Evolutionary conservation across 2,888 invertebrate species (phyloP).

Genomic region (Epiblema foenella): DNA sequence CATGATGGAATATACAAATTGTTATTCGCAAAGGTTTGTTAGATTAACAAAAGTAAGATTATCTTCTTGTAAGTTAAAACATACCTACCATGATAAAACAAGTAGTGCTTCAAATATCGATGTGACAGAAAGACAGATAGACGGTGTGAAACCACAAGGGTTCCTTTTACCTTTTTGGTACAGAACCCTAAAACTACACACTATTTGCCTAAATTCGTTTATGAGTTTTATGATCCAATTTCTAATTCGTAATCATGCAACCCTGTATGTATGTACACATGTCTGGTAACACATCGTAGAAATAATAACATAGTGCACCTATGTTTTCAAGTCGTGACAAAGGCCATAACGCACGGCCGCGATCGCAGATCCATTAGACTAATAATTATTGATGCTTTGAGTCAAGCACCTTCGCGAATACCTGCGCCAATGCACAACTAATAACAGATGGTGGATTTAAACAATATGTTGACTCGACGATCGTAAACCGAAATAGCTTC

Average conservation of each 20-base stretch:
- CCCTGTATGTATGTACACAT: background rate
- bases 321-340: constrained; percentile 68
- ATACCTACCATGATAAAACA: too few species aligned
- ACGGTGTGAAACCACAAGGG: too few species aligned
- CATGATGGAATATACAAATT: background rate
- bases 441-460: constrained; percentile 44
- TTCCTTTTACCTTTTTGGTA: too few species aligned
- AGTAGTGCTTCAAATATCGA: too few species aligned
- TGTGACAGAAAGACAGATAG: too few species aligned
- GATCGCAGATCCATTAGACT: constrained; percentile 73
- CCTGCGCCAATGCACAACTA: constrained; percentile 42
- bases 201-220: background rate
- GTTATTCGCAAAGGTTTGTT: too few species aligned
- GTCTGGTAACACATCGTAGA: background rate
- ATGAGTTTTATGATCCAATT: background rate
- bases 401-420: constrained; percentile 60
- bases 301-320: constrained; percentile 32
- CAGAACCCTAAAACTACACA: too few species aligned
- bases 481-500: background rate
- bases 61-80: background rate
- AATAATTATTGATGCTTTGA: constrained; percentile 70
- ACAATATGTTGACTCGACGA: background rate
- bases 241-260: background rate
- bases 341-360: constrained; percentile 59
- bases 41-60: background rate